Conservation (phyloP, 2,113 vertebrate species). For the Neogale vison region DNA sequence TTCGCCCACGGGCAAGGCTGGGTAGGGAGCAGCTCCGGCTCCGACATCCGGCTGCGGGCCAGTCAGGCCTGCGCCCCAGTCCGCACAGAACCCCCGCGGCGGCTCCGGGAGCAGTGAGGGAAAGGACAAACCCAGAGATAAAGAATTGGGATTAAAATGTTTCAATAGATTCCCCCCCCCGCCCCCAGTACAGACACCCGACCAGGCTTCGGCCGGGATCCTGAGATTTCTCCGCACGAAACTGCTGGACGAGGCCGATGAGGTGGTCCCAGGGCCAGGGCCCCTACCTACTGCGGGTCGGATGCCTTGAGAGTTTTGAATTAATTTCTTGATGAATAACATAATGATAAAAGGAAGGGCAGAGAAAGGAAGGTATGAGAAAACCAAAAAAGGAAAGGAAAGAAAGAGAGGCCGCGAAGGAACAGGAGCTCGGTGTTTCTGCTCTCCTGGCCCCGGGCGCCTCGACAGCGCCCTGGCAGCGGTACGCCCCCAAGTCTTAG, state of each 20-base stretch:
- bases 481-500: neutral
- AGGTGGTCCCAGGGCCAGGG: neutral
- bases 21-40: constrained; percentile 72
- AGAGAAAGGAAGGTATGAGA: neutral
- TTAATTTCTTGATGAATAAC: neutral
- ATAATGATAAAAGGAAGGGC: neutral
- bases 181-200: neutral
- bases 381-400: neutral
- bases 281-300: neutral
- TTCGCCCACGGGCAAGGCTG: constrained; percentile 55
- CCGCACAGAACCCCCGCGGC: neutral
- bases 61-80: neutral
- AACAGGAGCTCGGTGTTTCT: neutral
- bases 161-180: neutral
- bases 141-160: neutral
- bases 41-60: constrained; percentile 58
- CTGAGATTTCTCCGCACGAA: neutral
- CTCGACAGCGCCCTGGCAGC: neutral
- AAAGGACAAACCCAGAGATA: neutral
- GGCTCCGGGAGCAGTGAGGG: neutral
- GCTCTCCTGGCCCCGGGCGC: neutral
- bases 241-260: neutral
- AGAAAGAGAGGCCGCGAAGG: too few relatives aligned
- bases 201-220: neutral
- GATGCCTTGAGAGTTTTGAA: neutral